These are phyloP conservation scores for Pollachius pollachius DNA, from an alignment of 2,113 vertebrate species.

Conservation along the genomic window DNA sequence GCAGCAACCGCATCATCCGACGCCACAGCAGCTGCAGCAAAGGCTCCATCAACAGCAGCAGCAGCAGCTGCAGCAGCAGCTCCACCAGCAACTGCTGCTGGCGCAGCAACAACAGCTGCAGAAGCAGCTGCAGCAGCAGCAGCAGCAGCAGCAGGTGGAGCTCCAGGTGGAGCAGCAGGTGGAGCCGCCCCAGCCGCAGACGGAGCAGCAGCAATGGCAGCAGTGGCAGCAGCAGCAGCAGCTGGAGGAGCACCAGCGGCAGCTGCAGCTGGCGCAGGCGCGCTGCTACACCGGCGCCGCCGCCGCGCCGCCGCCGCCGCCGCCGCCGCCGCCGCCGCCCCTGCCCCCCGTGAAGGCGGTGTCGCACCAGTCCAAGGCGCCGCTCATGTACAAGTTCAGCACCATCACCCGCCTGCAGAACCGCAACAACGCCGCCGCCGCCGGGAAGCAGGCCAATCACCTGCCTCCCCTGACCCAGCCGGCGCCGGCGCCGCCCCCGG, in stretches of 20 bases:
- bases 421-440: conserved; percentile 51
- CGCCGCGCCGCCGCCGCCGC: conserved; percentile 58
- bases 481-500: conserved; percentile 48
- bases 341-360: conserved; percentile 57
- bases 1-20: neutral
- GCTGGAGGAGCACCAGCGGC: conserved; percentile 32
- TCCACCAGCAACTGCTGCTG: conserved; percentile 18
- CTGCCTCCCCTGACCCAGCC: conserved; percentile 37
- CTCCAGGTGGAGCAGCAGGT: neutral
- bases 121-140: neutral
- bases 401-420: conserved; percentile 85
- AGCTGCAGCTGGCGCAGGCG: neutral
- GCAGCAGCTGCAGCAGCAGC: conserved; percentile 14
- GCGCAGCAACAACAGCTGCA: neutral
- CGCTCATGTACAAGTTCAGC: conserved; percentile 85
- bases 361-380: conserved; percentile 70
- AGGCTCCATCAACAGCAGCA: neutral
- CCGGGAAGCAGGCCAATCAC: conserved; percentile 11
- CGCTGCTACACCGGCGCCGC: conserved; percentile 51
- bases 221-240: neutral
- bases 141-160: neutral
- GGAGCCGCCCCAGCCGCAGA: conserved; percentile 31
- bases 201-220: neutral
- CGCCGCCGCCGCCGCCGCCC: conserved; percentile 68
- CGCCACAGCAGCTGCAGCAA: conserved; percentile 13